Evolutionary conservation across 2,888 invertebrate species (phyloP), one percentile per base, ranked within the genome.

Genomic region (Tiliacea citrago): DNA sequence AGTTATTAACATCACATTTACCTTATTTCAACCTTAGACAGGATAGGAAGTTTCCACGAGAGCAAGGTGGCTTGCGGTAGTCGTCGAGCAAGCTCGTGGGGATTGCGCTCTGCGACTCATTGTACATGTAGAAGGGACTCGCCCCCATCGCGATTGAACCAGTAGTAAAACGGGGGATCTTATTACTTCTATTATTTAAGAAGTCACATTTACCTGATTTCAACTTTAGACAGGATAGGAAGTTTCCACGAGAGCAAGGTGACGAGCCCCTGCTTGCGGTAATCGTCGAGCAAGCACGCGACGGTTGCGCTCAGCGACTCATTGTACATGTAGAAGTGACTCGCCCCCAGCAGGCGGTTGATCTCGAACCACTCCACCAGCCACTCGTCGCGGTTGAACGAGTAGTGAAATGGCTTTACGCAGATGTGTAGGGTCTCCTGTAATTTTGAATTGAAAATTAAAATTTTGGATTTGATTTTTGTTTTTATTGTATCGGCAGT

Each of bases 321-420:
- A 92, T 99, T 99, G 96, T 99, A 99, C 94, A 99, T 98, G 70
- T 98, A 98, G 93, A 99, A 98, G 93, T 99, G 98, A 68, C 97
- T 97, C 57, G 98, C 98, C 0, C 99, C 99, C 84, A 99, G 95
- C 58, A 99, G 94, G 13, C 97, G 97, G 94, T 99, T 98, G 88
- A 99, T 95, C 93, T 99, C 99, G 88, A 99, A 97, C 97, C 99
- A 99, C 94, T 99, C 99, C 87, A 99, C 95, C 83, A 99, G 96
- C 97, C 98, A 98, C 74, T 98, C 95, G 8, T 98, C 98, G 86
- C 98, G 97, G 90, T 98, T 98, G 93, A 99, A 99, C 86, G 98
- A 97, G 92, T 98, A 99, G 94, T 99, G 99, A 82, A 99, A 97
- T 0, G 99, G 99, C 91, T 99, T 99, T 55, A 99, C 98, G 93